Evolutionary conservation across 2,888 invertebrate species (phyloP).

Genomic region (Tillus elongatus): DNA sequence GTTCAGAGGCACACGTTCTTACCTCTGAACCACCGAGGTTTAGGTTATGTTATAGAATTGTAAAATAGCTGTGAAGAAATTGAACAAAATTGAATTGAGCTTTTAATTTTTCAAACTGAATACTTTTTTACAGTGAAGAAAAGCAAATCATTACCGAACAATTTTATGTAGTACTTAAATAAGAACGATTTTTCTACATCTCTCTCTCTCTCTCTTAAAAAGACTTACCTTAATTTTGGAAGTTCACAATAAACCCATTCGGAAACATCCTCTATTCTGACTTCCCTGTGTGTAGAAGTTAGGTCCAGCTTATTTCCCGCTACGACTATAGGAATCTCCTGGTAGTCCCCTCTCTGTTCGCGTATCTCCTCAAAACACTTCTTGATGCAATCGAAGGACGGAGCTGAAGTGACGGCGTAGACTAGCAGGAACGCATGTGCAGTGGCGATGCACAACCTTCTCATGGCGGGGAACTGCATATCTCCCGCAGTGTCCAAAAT

Average conservation of each 20-base stretch:
- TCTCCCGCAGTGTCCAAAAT: constrained; percentile 78
- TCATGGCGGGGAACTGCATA: constrained; percentile 85
- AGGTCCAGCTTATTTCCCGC: constrained; percentile 80
- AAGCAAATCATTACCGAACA: no score
- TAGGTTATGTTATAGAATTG: no score
- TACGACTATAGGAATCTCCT: constrained; percentile 77
- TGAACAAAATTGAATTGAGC: no score
- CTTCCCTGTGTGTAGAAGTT: constrained; percentile 59
- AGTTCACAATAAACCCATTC: constrained; percentile 74
- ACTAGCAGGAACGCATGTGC: constrained; percentile 84
- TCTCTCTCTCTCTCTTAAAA: no score
- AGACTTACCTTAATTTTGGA: constrained; percentile 55
- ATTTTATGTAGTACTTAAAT: no score
- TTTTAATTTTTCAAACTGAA: no score
- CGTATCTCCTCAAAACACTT: constrained; percentile 73
- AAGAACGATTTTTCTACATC: no score
- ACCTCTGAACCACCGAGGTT: no score
- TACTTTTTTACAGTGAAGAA: no score
- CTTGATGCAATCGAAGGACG: constrained; percentile 64
- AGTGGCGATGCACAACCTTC: constrained; percentile 74
- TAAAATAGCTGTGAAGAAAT: no score
- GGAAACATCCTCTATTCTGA: constrained; percentile 67
- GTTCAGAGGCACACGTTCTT: no score
- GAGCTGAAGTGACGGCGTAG: constrained; percentile 67
- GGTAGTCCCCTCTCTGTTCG: constrained; percentile 64